Conservation (phyloP, 2,888 invertebrate species). For the Thalpophila matura region DNA sequence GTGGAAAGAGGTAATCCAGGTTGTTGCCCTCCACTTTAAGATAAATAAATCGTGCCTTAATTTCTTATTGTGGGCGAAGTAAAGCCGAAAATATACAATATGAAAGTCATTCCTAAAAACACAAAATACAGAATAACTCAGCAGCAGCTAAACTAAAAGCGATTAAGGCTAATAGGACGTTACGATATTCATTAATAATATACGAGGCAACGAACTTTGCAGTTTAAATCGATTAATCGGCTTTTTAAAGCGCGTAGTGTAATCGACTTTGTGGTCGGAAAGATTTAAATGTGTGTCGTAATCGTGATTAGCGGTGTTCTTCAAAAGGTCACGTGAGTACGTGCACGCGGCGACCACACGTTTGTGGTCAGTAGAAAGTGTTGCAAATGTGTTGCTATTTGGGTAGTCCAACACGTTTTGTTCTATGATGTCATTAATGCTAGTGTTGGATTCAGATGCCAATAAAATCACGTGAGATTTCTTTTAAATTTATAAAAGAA, state of each 20-base stretch:
- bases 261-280: conserved; percentile 26
- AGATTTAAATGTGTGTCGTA: conserved; percentile 32
- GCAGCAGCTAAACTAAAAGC: neutral
- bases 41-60: neutral
- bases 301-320: conserved; percentile 23
- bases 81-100: neutral
- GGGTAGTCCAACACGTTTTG: conserved; percentile 4
- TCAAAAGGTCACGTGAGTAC: conserved; percentile 29
- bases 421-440: conserved; percentile 5
- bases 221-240: conserved; percentile 24
- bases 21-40: too few relatives aligned
- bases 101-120: conserved; percentile 11
- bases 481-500: neutral
- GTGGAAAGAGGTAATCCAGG: too few relatives aligned
- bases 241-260: conserved; percentile 27
- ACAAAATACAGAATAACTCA: conserved; percentile 5
- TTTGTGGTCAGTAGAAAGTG: conserved; percentile 41
- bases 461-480: conserved; percentile 17
- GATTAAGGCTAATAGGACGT: conserved; percentile 39
- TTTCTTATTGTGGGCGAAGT: neutral
- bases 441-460: too few relatives aligned
- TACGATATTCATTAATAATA: conserved; percentile 27
- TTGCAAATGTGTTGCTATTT: conserved; percentile 15
- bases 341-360: neutral
- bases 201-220: conserved; percentile 31